Percentiles rank a stretch among this genome's conserved stretches.
phyloP scores from a whole-genome alignment of 1,140 invertebrate genomes.

The Macrocentrus cingulum region DNA sequence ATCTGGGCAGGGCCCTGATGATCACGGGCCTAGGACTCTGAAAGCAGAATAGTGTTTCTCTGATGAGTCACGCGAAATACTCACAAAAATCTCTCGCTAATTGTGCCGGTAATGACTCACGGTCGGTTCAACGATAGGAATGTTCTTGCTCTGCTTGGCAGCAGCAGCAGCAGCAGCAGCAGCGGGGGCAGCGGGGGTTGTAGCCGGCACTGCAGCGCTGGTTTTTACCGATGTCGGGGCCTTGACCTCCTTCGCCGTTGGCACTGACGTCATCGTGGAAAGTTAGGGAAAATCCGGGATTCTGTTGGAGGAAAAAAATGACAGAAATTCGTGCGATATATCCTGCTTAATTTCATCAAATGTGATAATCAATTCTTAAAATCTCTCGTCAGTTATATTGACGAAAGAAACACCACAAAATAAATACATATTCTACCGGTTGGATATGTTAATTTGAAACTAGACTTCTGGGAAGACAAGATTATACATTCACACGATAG shows the following conservation, averaged over 20 bases:
- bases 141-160: constrained; percentile 20
- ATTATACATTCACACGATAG: not conserved
- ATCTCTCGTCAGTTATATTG: constrained; percentile 3
- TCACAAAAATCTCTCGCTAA: not conserved
- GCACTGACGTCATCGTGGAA: constrained; percentile 1
- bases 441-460: not conserved
- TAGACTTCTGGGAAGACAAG: not conserved
- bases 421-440: constrained; percentile 3
- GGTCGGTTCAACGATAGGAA: constrained; percentile 28
- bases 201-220: not conserved
- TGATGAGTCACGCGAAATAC: not conserved
- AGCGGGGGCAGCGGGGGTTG: not conserved
- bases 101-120: constrained; percentile 10
- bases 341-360: not conserved
- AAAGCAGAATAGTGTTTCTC: not conserved
- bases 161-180: not conserved
- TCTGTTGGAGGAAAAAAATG: not conserved
- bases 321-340: not conserved
- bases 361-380: constrained; percentile 9
- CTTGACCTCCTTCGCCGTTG: constrained; percentile 23
- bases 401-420: constrained; percentile 5
- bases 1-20: constrained; percentile 29
- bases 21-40: constrained; percentile 22
- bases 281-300: too few species aligned
- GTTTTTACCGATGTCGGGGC: constrained; percentile 8